A percentile compares a stretch with the other conserved stretches of the same genome.
phyloP scores from a whole-genome alignment of 2,113 vertebrate species.

The Stictonetta naevosa region DNA sequence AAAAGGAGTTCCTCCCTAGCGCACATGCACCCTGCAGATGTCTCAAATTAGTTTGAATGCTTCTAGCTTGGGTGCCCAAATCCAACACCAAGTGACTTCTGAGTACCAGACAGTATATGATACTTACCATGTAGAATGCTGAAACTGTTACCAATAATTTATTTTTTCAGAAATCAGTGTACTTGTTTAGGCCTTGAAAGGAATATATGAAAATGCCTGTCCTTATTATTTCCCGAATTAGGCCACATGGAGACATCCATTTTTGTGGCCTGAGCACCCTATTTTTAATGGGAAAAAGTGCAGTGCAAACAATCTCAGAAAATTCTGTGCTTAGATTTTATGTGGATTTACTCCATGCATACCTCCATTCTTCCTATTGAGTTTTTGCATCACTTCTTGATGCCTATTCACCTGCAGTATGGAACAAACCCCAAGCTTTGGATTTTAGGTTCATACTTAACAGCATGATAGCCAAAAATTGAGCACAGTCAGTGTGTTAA shows the following conservation, averaged over 20 bases:
- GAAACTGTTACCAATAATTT: background rate
- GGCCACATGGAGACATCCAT: background rate
- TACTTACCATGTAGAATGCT: background rate
- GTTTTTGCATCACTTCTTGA: background rate
- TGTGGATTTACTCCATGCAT: background rate
- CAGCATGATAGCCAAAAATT: background rate
- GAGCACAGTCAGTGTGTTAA: background rate
- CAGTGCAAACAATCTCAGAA: background rate
- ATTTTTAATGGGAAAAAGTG: background rate
- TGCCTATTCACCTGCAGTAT: background rate
- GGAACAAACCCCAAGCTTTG: background rate
- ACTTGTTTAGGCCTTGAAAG: background rate
- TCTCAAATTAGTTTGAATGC: background rate
- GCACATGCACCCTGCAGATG: background rate
- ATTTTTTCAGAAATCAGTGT: fast-evolving
- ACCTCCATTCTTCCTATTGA: background rate
- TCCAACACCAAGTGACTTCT: background rate
- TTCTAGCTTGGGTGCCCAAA: background rate
- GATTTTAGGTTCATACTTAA: background rate
- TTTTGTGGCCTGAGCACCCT: background rate
- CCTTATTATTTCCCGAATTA: background rate
- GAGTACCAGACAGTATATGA: background rate
- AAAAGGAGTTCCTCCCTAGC: background rate
- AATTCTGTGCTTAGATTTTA: background rate
- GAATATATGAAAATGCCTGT: background rate